These are phyloP conservation scores for Lepidocyrtinus sp. DNA, from an alignment of 2,888 invertebrate species.

Conservation along the genomic window DNA sequence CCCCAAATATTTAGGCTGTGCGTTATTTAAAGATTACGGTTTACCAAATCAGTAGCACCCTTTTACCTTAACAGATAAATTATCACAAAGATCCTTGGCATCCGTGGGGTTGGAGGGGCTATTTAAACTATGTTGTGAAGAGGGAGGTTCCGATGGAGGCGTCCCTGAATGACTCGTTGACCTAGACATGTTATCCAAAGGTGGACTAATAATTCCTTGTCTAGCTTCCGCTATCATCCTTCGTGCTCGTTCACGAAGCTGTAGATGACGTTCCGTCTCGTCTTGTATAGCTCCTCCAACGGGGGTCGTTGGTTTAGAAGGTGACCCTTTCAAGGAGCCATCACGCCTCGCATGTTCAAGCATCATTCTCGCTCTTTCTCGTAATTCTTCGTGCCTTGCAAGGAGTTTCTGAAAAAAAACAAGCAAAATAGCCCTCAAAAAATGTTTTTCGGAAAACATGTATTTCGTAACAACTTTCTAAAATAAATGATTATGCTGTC, in stretches of 20 bases:
- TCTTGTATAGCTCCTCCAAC: conserved; percentile 73
- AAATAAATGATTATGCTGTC: neutral
- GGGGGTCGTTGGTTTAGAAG: conserved; percentile 68
- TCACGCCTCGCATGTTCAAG: conserved; percentile 85
- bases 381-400: conserved; percentile 87
- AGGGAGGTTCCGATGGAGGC: conserved; percentile 63
- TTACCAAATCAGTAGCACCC: too few relatives aligned
- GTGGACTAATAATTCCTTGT: conserved; percentile 75
- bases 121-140: conserved; percentile 64
- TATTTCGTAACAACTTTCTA: conserved; percentile 19
- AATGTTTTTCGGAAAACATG: neutral
- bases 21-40: too few relatives aligned
- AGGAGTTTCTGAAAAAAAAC: conserved; percentile 78
- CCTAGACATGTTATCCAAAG: conserved; percentile 66
- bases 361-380: conserved; percentile 86
- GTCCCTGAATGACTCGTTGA: conserved; percentile 67
- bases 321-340: conserved; percentile 72
- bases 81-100: conserved; percentile 68
- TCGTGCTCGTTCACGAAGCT: conserved; percentile 89
- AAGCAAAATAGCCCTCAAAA: conserved; percentile 6
- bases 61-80: conserved; percentile 63
- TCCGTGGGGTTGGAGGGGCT: conserved; percentile 65
- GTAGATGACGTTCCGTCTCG: conserved; percentile 89
- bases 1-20: too few relatives aligned
- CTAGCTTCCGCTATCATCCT: conserved; percentile 90